phyloP scores from a whole-genome alignment of 2,888 invertebrate species.

The Psylliodes chrysocephalus region DNA sequence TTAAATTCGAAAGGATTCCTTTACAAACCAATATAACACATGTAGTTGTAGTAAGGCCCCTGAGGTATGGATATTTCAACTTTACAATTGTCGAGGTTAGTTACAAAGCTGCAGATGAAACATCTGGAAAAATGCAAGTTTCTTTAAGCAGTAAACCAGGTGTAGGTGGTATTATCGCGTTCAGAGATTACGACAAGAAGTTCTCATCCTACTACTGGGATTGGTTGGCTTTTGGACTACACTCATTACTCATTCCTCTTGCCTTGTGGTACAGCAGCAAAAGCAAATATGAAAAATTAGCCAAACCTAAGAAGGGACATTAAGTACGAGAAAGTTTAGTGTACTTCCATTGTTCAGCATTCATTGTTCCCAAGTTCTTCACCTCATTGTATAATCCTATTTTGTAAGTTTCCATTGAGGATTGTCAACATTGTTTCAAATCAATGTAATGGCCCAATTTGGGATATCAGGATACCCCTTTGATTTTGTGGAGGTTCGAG shows the following conservation, averaged over 20 bases:
- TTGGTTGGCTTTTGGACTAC: conserved; percentile 96
- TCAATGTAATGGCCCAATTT: too few species aligned
- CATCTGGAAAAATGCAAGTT: conserved; percentile 46
- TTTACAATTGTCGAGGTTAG: conserved; percentile 94
- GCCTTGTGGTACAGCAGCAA: conserved; percentile 95
- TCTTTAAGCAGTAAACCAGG: conserved; percentile 98
- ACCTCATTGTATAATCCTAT: too few species aligned
- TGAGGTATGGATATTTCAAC: conserved; percentile 93
- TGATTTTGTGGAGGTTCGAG: too few species aligned
- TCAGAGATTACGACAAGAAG: conserved; percentile 93
- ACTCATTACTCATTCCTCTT: conserved; percentile 93
- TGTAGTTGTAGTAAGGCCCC: conserved; percentile 90
- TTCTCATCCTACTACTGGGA: conserved; percentile 97
- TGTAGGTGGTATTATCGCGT: conserved; percentile 92
- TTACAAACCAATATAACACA: conserved; percentile 95
- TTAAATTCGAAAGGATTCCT: conserved; percentile 88
- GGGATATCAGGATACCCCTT: too few species aligned
- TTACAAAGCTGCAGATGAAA: conserved; percentile 81
- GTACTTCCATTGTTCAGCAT: background rate
- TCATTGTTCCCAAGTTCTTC: too few species aligned
- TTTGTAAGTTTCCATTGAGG: too few species aligned
- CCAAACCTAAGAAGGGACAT: conserved; percentile 73
- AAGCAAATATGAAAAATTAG: conserved; percentile 88
- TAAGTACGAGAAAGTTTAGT: conserved; percentile 12
- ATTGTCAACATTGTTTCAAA: too few species aligned